phyloP scores from a whole-genome alignment of 1,140 invertebrate species.

The Zophobas atratus region DNA sequence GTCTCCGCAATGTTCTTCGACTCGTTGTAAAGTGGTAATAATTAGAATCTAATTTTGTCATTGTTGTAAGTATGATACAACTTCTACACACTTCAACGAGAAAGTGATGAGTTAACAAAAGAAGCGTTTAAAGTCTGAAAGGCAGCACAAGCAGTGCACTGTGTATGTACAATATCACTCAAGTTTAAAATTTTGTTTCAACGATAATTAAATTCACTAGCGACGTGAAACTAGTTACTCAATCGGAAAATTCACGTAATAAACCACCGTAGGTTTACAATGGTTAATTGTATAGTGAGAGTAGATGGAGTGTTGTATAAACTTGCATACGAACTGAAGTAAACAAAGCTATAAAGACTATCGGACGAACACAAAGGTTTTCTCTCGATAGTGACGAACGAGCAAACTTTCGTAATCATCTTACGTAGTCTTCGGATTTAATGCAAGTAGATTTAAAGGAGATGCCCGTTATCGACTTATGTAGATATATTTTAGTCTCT shows the following conservation, averaged over 20 bases:
- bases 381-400: constrained; percentile 60
- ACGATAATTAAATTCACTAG: no score
- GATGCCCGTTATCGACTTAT: constrained; percentile 52
- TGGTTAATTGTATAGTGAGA: constrained; percentile 43
- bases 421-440: constrained; percentile 54
- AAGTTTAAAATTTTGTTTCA: no score
- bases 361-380: constrained; percentile 45
- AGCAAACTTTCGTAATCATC: constrained; percentile 63
- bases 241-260: neutral
- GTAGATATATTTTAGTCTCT: constrained; percentile 53
- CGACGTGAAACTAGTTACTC: no score
- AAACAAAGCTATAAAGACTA: constrained; percentile 67
- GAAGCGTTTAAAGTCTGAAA: no score
- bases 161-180: no score
- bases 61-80: neutral
- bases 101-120: neutral
- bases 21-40: constrained; percentile 23
- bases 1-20: constrained; percentile 29
- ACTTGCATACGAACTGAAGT: constrained; percentile 60
- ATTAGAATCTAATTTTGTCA: constrained; percentile 37
- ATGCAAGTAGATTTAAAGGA: constrained; percentile 57
- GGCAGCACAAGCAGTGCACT: no score
- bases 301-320: constrained; percentile 59
- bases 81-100: neutral
- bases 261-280: constrained; percentile 1